Percentiles rank a stretch among this genome's conserved stretches.
These are phyloP conservation scores for Pluvialis apricaria DNA, from an alignment of 2,113 vertebrate genomes.

Conservation along the genomic window DNA sequence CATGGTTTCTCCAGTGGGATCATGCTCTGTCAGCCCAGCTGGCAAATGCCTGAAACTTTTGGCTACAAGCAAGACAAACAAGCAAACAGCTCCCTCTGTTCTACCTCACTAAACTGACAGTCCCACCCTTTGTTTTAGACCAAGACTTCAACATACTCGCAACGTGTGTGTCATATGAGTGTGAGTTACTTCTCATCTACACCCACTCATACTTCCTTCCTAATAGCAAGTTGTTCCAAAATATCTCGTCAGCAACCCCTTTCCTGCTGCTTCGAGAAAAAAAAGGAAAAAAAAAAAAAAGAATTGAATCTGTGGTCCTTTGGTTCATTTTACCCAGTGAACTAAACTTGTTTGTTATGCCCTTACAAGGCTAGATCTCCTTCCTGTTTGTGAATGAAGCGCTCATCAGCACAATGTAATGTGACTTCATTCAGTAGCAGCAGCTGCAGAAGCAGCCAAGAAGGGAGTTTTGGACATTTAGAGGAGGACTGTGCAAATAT, in stretches of 20 bases:
- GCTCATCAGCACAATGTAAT: not conserved
- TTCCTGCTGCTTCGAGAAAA: conserved; percentile 51
- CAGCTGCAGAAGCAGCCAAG: conserved; percentile 9
- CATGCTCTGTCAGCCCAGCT: not conserved
- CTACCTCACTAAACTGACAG: conserved; percentile 18
- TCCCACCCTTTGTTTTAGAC: conserved; percentile 50
- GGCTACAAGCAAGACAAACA: not conserved
- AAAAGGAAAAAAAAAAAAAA: not conserved
- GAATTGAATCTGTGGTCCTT: conserved; percentile 31
- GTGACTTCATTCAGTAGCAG: conserved; percentile 4
- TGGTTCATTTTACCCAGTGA: conserved; percentile 47
- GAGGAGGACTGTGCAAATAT: not conserved
- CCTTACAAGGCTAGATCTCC: conserved; percentile 15
- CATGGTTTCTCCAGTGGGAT: not conserved
- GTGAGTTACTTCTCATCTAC: conserved; percentile 69
- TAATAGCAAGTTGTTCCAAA: conserved; percentile 75
- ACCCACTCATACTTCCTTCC: conserved; percentile 76
- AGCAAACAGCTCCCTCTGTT: conserved; percentile 37
- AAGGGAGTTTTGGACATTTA: not conserved
- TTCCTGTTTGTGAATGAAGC: conserved; percentile 56
- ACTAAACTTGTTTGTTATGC: conserved; percentile 20
- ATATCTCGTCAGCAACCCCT: conserved; percentile 70
- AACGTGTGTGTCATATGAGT: conserved; percentile 66
- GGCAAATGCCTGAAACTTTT: not conserved
- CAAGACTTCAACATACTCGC: conserved; percentile 35